Evolutionary conservation across 2,888 invertebrate species (phyloP).

Genomic region (Yponomeuta sedellus): DNA sequence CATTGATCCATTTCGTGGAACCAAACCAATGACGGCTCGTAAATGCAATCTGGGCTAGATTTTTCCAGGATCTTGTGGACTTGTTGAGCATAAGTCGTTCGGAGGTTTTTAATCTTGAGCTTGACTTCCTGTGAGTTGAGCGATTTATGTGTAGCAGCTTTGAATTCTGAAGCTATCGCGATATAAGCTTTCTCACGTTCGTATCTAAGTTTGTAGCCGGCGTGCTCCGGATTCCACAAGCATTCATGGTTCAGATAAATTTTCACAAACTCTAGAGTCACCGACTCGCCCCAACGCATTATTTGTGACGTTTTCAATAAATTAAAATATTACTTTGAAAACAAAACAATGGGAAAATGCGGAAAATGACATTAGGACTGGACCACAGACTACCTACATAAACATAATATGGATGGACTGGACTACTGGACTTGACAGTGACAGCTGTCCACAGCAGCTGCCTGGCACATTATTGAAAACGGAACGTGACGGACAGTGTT

Average conservation of each 20-base stretch:
- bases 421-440: not conserved
- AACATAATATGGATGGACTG: too few species aligned
- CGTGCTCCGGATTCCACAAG: conserved; percentile 63
- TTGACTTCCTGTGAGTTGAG: conserved; percentile 57
- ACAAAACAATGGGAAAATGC: not conserved
- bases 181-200: conserved; percentile 54
- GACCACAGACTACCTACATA: too few species aligned
- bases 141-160: conserved; percentile 41
- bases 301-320: conserved; percentile 19
- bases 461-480: too few species aligned
- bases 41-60: conserved; percentile 52
- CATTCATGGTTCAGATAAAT: conserved; percentile 67
- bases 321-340: not conserved
- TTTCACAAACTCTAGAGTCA: conserved; percentile 65
- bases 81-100: conserved; percentile 68
- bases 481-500: too few species aligned
- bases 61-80: conserved; percentile 61
- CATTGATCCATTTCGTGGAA: conserved; percentile 62
- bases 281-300: conserved; percentile 67
- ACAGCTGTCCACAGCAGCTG: not conserved
- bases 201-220: conserved; percentile 53
- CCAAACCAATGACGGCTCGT: conserved; percentile 58
- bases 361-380: not conserved
- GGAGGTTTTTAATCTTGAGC: conserved; percentile 65
- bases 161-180: conserved; percentile 48